Conservation (phyloP, 2,797 vertebrate species). For the Macroramphosus scolopax region DNA sequence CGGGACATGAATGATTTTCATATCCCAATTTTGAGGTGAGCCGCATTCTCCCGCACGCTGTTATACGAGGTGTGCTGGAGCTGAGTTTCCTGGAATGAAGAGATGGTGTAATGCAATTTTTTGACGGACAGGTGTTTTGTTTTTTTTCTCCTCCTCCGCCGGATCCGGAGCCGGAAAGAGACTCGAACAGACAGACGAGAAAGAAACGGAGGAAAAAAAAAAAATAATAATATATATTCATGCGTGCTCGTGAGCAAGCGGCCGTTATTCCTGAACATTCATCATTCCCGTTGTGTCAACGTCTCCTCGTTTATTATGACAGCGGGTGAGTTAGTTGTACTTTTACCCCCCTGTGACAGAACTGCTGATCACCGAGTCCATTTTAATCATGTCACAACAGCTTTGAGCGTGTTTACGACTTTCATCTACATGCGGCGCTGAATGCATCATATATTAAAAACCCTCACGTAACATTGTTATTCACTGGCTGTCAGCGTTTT, state of each 20-base stretch:
- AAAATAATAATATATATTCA: slow-evolving; percentile 16
- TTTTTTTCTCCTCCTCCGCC: slow-evolving; percentile 12
- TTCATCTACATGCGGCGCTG: not conserved
- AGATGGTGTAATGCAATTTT: slow-evolving; percentile 14
- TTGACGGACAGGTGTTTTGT: slow-evolving; percentile 26
- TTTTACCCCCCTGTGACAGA: slow-evolving; percentile 18
- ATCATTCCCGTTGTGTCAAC: slow-evolving; percentile 7
- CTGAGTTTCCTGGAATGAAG: slow-evolving; percentile 21
- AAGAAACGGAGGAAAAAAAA: not conserved
- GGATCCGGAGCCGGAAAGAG: too few species aligned
- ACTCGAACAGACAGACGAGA: not conserved
- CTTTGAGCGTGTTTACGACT: slow-evolving; percentile 2
- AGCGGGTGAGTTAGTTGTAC: slow-evolving; percentile 2
- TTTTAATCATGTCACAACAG: slow-evolving; percentile 9
- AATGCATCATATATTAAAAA: slow-evolving; percentile 3
- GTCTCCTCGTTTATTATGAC: slow-evolving; percentile 15
- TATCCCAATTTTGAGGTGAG: slow-evolving; percentile 38
- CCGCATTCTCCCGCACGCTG: slow-evolving; percentile 12
- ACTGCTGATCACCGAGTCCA: slow-evolving; percentile 18
- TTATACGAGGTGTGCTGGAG: slow-evolving; percentile 33
- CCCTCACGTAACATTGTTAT: not conserved
- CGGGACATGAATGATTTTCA: slow-evolving; percentile 48
- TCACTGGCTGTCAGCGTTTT: not conserved
- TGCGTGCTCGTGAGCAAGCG: not conserved
- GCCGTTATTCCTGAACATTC: slow-evolving; percentile 5